phyloP scores from a whole-genome alignment of 2,888 invertebrate species.

The Adineta ricciae region DNA sequence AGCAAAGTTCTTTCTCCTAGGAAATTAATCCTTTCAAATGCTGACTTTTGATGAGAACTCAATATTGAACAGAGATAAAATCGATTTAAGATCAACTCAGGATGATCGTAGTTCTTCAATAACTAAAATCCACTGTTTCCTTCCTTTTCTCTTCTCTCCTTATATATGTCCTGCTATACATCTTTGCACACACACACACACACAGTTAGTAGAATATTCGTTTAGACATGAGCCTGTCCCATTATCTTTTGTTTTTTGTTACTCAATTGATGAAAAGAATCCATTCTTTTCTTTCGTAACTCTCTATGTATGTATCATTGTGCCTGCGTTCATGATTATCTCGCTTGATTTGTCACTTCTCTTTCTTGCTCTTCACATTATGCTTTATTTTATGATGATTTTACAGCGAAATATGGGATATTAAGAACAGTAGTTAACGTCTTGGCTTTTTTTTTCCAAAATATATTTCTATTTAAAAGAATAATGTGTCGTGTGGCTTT shows the following conservation, averaged over 20 bases:
- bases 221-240: background rate
- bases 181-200: background rate
- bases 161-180: no score
- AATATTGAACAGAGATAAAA: background rate
- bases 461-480: background rate
- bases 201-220: background rate
- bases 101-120: background rate
- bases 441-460: background rate
- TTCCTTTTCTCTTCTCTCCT: background rate
- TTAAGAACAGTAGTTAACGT: background rate
- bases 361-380: background rate
- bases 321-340: background rate
- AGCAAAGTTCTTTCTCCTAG: background rate
- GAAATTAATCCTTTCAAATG: background rate
- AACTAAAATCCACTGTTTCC: no score
- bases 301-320: background rate
- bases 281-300: background rate
- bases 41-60: background rate
- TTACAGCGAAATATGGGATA: background rate
- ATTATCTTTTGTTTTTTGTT: background rate
- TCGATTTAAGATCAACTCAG: background rate
- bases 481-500: no score
- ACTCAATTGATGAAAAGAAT: background rate
- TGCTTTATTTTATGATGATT: background rate
- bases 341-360: background rate